A percentile compares a stretch with the other conserved stretches of the same genome.
Evolutionary conservation across 2,797 vertebrate species (phyloP).

Genomic region (Chromobotia macracanthus): DNA sequence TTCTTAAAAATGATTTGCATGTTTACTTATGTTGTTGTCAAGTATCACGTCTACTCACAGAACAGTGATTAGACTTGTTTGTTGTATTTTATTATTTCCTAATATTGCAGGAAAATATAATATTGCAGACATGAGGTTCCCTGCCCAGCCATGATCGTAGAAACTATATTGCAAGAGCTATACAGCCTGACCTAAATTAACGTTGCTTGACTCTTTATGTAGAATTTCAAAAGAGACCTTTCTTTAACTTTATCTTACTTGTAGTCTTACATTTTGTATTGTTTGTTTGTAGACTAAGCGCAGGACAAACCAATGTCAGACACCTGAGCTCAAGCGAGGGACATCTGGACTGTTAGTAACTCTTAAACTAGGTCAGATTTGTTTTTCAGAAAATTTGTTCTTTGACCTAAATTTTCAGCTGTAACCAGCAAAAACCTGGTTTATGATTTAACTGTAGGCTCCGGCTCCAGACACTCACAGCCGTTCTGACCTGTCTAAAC

Average conservation of each 20-base stretch:
- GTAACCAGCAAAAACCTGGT: constrained; percentile 17
- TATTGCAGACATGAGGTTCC: neutral
- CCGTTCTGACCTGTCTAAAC: constrained; percentile 8
- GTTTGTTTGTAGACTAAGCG: neutral
- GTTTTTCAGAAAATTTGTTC: neutral
- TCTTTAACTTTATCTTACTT: neutral
- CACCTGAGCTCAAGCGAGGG: neutral
- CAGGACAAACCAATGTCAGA: constrained; percentile 1
- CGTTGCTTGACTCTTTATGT: constrained; percentile 18
- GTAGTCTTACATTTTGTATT: neutral
- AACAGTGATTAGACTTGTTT: neutral
- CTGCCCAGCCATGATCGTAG: neutral
- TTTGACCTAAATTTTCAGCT: constrained; percentile 9
- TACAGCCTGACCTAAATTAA: constrained; percentile 29
- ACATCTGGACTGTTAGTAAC: neutral
- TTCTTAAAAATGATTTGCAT: too few relatives aligned
- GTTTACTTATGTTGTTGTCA: too few relatives aligned
- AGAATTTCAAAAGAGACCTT: neutral
- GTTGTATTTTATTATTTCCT: neutral
- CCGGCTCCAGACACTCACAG: neutral
- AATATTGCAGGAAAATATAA: neutral
- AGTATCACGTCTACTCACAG: neutral
- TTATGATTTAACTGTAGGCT: constrained; percentile 12
- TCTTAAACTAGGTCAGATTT: neutral
- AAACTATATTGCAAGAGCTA: neutral